Evolutionary conservation across 2,113 vertebrate genomes (phyloP).

Genomic region (Melierax canorus): DNA sequence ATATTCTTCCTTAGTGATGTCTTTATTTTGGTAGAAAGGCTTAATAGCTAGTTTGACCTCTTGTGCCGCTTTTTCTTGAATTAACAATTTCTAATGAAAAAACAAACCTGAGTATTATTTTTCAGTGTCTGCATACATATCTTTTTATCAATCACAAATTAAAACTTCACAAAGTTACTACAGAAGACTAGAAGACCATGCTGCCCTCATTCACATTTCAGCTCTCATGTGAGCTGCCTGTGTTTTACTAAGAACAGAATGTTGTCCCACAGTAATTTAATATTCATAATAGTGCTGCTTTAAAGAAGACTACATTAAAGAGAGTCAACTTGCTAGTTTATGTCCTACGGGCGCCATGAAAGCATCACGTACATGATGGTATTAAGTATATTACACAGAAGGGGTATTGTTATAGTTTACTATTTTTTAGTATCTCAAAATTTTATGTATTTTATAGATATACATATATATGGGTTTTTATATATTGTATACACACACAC

Average conservation of each 20-base stretch:
- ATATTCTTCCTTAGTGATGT: slow-evolving; percentile 97
- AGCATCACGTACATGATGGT: not conserved
- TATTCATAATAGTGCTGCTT: not conserved
- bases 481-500: too few relatives aligned
- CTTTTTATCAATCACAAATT: not conserved
- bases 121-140: not conserved
- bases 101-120: not conserved
- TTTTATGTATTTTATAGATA: not conserved
- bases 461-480: not conserved
- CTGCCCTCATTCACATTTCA: too few relatives aligned
- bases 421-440: not conserved
- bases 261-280: not conserved
- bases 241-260: not conserved
- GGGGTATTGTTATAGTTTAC: not conserved
- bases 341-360: not conserved
- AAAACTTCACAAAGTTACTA: not conserved
- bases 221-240: not conserved
- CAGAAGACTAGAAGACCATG: not conserved
- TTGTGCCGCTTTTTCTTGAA: slow-evolving; percentile 92
- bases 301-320: not conserved
- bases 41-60: slow-evolving; percentile 96
- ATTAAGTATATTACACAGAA: not conserved
- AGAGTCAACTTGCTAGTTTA: not conserved
- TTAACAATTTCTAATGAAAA: slow-evolving; percentile 84
- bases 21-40: slow-evolving; percentile 97